Evolutionary conservation across 1,140 invertebrate genomes (phyloP).

Genomic region (Episyrphus balteatus): DNA sequence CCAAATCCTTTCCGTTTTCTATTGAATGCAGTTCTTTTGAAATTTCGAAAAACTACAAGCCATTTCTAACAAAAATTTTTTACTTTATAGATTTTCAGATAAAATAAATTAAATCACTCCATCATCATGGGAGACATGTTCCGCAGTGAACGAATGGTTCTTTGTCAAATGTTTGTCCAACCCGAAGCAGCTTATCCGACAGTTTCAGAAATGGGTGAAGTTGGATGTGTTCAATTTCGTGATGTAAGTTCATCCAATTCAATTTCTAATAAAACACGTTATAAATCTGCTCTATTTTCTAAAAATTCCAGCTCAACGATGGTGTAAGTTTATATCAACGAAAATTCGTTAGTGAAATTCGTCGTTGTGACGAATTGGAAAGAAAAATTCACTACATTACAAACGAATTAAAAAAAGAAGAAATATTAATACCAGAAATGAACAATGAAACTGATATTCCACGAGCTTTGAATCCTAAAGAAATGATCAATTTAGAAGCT

Average conservation of each 20-base stretch:
- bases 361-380: constrained; percentile 92
- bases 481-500: constrained; percentile 81
- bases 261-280: too few species aligned
- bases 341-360: constrained; percentile 88
- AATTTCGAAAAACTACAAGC: too few species aligned
- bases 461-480: constrained; percentile 90
- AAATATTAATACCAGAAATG: constrained; percentile 62
- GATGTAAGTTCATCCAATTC: constrained; percentile 77
- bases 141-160: constrained; percentile 74
- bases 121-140: constrained; percentile 62
- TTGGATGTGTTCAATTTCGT: constrained; percentile 78
- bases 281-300: too few species aligned
- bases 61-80: too few species aligned
- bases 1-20: too few species aligned
- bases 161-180: constrained; percentile 82
- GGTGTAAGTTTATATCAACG: constrained; percentile 90
- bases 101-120: too few species aligned
- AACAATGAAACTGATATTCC: constrained; percentile 70
- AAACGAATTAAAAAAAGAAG: constrained; percentile 87
- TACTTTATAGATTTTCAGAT: too few species aligned
- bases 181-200: constrained; percentile 81
- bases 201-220: constrained; percentile 78
- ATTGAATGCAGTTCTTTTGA: too few species aligned
- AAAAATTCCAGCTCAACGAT: constrained; percentile 60
- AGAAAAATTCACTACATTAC: constrained; percentile 86